Evolutionary conservation across 2,888 invertebrate species (phyloP).

Genomic region (Hemaris fuciformis): DNA sequence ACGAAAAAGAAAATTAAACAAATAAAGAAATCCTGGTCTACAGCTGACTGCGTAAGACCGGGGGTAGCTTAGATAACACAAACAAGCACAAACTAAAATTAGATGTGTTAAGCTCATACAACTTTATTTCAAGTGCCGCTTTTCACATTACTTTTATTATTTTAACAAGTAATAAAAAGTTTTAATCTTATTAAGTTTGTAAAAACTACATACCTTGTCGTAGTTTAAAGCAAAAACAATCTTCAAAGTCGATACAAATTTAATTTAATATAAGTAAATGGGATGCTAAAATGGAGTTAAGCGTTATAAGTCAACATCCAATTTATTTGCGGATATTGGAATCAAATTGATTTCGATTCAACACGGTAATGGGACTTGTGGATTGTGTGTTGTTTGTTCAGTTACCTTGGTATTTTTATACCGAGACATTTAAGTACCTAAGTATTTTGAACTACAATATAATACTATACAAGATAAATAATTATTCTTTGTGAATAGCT

Average conservation of each 20-base stretch:
- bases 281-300: conserved; percentile 14
- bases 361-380: not conserved
- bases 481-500: not conserved
- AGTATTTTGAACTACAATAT: not conserved
- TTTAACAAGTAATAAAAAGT: not conserved
- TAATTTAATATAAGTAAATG: not conserved
- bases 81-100: conserved; percentile 43
- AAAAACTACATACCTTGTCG: too few relatives aligned
- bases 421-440: not conserved
- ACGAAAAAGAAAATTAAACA: conserved; percentile 65
- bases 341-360: conserved; percentile 31
- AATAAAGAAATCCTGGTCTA: conserved; percentile 60
- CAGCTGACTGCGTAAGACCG: conserved; percentile 62
- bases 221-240: not conserved
- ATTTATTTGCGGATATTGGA: conserved; percentile 47
- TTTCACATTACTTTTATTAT: not conserved
- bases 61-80: conserved; percentile 57
- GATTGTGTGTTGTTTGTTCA: not conserved
- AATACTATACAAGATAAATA: too few relatives aligned
- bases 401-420: not conserved
- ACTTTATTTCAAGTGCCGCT: conserved; percentile 26
- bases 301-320: conserved; percentile 30
- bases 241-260: not conserved
- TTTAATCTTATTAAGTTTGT: too few relatives aligned
- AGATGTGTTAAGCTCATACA: conserved; percentile 23